These are phyloP conservation scores for Ephialtes manifestator DNA, from an alignment of 2,888 invertebrate species.

Conservation along the genomic window DNA sequence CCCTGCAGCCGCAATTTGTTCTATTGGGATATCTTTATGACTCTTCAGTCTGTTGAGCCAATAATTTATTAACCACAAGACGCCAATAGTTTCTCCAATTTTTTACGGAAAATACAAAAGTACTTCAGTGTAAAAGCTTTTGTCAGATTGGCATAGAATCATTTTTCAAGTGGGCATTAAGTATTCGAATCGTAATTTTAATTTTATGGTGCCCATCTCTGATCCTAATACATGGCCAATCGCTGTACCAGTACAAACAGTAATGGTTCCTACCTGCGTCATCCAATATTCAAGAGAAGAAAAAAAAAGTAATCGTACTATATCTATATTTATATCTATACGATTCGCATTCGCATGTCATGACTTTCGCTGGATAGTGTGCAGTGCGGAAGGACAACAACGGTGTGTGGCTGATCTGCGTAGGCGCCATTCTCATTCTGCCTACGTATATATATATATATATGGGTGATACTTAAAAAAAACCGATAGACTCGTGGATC, in stretches of 20 bases:
- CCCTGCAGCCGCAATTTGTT: no score
- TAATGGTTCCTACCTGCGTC: neutral
- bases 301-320: neutral
- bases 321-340: neutral
- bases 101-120: neutral
- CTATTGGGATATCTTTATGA: no score
- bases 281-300: neutral
- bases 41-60: no score
- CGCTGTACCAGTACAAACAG: neutral
- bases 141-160: no score
- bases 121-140: no score
- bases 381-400: slow-evolving; percentile 4
- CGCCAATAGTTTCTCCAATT: no score
- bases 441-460: neutral
- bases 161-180: no score
- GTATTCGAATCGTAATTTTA: no score
- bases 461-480: no score
- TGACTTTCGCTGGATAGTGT: neutral
- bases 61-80: no score
- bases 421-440: neutral
- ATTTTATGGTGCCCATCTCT: no score
- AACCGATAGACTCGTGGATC: no score
- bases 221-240: neutral
- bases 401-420: neutral
- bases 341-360: neutral